Conservation (phyloP, 2,113 vertebrate species). For the Tyto alba region DNA sequence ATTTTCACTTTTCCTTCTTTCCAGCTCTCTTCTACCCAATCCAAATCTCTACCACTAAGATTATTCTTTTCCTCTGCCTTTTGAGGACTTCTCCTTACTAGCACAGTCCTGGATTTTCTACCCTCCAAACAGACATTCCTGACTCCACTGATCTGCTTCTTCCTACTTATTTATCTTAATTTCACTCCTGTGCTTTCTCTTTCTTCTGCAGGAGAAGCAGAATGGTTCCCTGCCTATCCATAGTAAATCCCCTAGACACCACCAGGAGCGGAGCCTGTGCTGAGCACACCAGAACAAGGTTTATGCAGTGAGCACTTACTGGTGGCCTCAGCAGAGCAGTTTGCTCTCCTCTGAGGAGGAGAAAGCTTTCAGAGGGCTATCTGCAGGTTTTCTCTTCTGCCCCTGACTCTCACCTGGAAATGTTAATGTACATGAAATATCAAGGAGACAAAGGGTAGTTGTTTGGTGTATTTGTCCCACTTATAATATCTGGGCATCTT, state of each 20-base stretch:
- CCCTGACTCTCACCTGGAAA: neutral
- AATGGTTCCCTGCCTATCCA: neutral
- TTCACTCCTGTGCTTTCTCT: neutral
- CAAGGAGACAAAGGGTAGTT: neutral
- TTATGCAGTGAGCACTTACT: neutral
- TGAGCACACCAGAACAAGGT: neutral
- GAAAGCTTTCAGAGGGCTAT: neutral
- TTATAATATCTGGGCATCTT: neutral
- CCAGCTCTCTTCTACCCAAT: neutral
- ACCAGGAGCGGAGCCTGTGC: neutral
- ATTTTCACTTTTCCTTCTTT: neutral
- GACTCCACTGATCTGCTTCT: neutral
- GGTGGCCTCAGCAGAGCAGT: rapidly evolving
- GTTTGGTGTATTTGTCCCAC: neutral
- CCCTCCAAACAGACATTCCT: neutral
- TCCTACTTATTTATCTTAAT: neutral
- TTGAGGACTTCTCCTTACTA: neutral
- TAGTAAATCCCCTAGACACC: neutral
- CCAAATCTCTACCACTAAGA: neutral
- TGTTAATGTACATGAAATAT: rapidly evolving
- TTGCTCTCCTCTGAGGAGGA: neutral
- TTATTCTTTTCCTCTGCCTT: neutral
- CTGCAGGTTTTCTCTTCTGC: neutral
- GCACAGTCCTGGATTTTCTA: neutral
- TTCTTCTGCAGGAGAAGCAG: neutral